Evolutionary conservation across 53 echinoderm and acorn worm genomes (phyloP), one percentile per base, ranked within the genome.

Genomic region (Holothuria leucospilota): DNA sequence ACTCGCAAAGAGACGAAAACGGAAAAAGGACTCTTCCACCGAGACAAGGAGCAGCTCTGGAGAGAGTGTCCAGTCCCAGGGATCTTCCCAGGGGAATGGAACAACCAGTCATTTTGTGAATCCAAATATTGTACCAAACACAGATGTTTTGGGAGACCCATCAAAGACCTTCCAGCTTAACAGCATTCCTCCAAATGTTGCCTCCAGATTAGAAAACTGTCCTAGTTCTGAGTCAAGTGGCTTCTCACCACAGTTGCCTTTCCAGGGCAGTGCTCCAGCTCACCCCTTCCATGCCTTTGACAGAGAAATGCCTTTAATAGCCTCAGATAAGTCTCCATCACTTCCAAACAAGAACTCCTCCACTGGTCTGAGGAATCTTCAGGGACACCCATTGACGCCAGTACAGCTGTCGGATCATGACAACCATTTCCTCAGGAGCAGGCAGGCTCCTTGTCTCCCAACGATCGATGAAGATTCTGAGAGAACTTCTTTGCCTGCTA

Each of bases 31-130:
- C 87, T 93, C 93, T 11, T 99, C 99, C 60, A 99, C 94, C 0
- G 99, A 95, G 70, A 93, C 95, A 5, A 87, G 99, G n/a, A 99
- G 99, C 86, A 95, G 95, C 85, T 99, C 99, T 39, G 93, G 94
- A 39, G 99, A 99, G 86, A 95, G 95, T 77, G 82, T 88, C 20
- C 99, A 95, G 51, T 94, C 94, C 0, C 93, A 93, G 78, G 90
- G 92, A 15, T 94, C 94, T 21, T 88, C 94, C 7, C 91, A 94
- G 63, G 94, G 87, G 29, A 90, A 79, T 29, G 90, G 86, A 4
- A 91, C 91, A 38, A 79, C 88, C 40, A 75, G 75, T 21, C 67
- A 73, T 8, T 90, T 84, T 59, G 68, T 82, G 13, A 93, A 90
- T 69, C 93, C 87, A 53, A 81, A 81, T 21, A 51, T 49, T 75